Base-by-base conservation (phyloP, 2,113 vertebrate genomes). In the Lates calcarifer region DNA sequence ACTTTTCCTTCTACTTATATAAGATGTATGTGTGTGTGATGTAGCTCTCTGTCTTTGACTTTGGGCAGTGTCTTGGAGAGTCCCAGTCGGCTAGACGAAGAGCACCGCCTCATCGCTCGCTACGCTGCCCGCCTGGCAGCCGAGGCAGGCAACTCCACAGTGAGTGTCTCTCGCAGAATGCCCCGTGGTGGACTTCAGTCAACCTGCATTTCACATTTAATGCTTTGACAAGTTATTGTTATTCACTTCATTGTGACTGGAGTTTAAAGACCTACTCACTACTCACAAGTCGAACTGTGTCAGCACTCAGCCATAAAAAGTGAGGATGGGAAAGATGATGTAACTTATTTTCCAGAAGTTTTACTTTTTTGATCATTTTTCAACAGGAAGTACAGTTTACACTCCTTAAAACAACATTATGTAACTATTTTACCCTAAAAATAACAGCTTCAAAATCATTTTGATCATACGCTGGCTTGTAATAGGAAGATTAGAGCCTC, bases 51-150 rank as follows among this genome's bases (percentile, higher is more conserved):
- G 41, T 86, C 41, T 88, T 37, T 81, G 73, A 84, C 83, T 89
- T 69, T 68, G 77, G 29, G 61, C 95, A 98, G 97, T 24, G 96
- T 95, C 83, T 93, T 98, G 92, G 98, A 97, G 87, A 99, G 98
- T 91, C 97, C 97, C 0, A 96, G 97, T 77, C 87, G 97, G 45
- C 93, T 98, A 79, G 98, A 99, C 3, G 98, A 99, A 90, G 98
- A 99, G 84, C 98, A 99, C 77, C 91, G 97, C 28, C 96, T 99
- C 51, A 99, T 99, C 26, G 97, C 98, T 63, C 92, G 98, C 43
- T 99, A 99, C 26, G 98, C 97, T 5, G 98, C 97, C 3, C 95
- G 97, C 12, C 89, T 99, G 89, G 97, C 98, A 6, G 98, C 97
- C 3, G 97, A 99, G 89, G 97, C 97, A 28, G 96, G 96, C 20